phyloP scores from a whole-genome alignment of 2,113 vertebrate species.

The Ptilonorhynchus violaceus region DNA sequence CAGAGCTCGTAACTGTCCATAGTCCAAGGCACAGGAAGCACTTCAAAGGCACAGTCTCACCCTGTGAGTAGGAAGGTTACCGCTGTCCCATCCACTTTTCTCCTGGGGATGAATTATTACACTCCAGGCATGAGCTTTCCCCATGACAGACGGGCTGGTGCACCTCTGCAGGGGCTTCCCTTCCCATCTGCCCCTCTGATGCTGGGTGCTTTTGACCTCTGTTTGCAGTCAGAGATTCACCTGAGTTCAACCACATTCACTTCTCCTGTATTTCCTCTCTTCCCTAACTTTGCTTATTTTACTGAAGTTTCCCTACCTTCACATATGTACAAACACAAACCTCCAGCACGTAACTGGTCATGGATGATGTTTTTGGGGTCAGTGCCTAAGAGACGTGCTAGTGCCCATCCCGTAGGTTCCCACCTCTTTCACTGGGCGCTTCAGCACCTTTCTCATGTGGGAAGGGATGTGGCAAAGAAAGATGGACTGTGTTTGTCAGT shows the following conservation, averaged over 20 bases:
- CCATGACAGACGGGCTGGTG: neutral
- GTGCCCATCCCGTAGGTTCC: neutral
- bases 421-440: neutral
- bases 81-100: neutral
- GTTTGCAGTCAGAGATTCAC: neutral
- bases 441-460: neutral
- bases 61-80: neutral
- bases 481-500: neutral
- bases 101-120: neutral
- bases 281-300: neutral
- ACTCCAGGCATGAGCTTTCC: neutral
- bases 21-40: neutral
- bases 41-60: neutral
- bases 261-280: neutral
- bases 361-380: neutral
- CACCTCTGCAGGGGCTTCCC: neutral
- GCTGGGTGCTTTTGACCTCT: neutral
- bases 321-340: neutral
- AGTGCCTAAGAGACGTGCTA: neutral
- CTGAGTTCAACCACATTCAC: neutral
- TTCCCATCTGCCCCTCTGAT: neutral
- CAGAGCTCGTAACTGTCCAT: neutral
- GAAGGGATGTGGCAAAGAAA: neutral
- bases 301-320: neutral
- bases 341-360: neutral